A percentile compares a stretch with the other conserved stretches of the same genome.
Evolutionary conservation across 2,113 vertebrate genomes (phyloP).

Genomic region (Zosterops pallidus): DNA sequence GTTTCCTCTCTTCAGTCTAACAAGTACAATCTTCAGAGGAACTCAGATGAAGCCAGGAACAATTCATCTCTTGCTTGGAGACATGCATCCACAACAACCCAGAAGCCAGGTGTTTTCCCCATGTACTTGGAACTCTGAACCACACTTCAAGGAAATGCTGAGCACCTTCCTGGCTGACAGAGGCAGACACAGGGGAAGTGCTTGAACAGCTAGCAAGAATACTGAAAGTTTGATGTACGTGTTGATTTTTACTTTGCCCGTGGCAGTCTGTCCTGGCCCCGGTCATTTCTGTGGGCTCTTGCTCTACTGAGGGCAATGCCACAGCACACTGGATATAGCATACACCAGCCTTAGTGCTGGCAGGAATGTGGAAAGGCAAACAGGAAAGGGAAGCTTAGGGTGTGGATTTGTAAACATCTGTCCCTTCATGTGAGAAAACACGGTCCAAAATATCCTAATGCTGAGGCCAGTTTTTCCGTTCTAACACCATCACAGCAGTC

Average conservation of each 20-base stretch:
- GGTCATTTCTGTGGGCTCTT: not conserved
- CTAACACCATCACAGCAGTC: not conserved
- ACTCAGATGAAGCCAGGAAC: not conserved
- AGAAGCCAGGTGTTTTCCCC: rapidly evolving
- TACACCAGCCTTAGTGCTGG: rapidly evolving
- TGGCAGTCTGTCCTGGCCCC: not conserved
- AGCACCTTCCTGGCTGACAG: not conserved
- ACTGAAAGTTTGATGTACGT: rapidly evolving
- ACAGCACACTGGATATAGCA: rapidly evolving
- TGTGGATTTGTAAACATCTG: rapidly evolving
- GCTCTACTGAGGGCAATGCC: rapidly evolving
- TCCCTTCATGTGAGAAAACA: rapidly evolving
- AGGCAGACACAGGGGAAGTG: not conserved
- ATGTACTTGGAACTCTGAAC: not conserved
- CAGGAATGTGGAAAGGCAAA: not conserved
- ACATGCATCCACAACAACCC: too few relatives aligned
- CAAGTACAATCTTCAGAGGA: not conserved
- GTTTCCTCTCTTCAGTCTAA: not conserved
- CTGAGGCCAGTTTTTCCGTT: not conserved
- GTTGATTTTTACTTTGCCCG: not conserved
- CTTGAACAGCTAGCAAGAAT: rapidly evolving
- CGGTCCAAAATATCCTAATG: rapidly evolving
- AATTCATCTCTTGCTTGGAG: not conserved
- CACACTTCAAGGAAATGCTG: rapidly evolving
- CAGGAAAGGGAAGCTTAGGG: not conserved